Base-by-base conservation (phyloP, 2,113 vertebrate genomes). In the Aptenodytes patagonicus region DNA sequence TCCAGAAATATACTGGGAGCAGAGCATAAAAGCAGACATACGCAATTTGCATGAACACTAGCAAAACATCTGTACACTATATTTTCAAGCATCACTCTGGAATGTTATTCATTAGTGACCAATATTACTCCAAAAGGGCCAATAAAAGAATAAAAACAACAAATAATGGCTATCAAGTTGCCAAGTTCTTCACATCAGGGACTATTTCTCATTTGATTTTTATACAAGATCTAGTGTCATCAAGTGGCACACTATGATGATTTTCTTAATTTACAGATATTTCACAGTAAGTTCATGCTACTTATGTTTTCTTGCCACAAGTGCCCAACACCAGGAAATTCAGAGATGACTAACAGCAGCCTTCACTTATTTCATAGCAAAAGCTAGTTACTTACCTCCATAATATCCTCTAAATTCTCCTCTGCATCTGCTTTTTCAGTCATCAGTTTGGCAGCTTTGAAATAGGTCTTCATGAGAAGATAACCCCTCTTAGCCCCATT, bases 401-500 rank as follows among this genome's bases (percentile, higher is more conserved):
- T 99, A 72, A 99, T 98, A 97, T 99, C 99, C 85, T 99, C 99
- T 62, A 99, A 98, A 92, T 98, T 99, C 92, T 99, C 99, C 80
- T 99, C 99, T 3, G 99, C 99, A 62, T 98, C 98, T 57, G 98
- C 98, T 95, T 99, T 99, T 97, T 99, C 99, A 14, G 98, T 99
- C 97, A 99, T 99, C 92, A 99, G 96, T 94, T 99, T 99, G 64
- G 99, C 98, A 82, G 98, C 98, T 93, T 99, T 99, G 96, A 99
- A 99, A 69, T 99, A 99, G 16, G 99, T 99, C 95, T 99, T 99
- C 96, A 98, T 98, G 34, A 99, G 98, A 28, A 99, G 95, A 83
- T 99, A 98, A 60, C 97, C 98, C 15, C 97, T 98, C 94, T 98
- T 98, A 24, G 99, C 99, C 42, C 99, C 98, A 93, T 98, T 98